A percentile compares a stretch with the other conserved stretches of the same genome.
These are phyloP conservation scores for Philonicus albiceps DNA, from an alignment of 2,888 invertebrate genomes.

Conservation along the genomic window DNA sequence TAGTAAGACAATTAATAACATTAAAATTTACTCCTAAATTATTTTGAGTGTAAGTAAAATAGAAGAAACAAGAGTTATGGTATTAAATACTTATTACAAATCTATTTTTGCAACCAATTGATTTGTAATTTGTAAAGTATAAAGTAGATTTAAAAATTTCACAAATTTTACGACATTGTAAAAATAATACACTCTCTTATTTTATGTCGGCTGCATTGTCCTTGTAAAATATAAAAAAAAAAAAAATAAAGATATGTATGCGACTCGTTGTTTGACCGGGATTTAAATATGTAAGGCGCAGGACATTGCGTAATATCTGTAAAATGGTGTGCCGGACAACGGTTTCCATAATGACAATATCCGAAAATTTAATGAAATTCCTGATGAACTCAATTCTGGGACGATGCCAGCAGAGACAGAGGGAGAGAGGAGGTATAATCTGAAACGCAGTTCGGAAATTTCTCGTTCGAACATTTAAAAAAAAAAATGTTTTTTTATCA, in stretches of 20 bases:
- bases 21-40: too few relatives aligned
- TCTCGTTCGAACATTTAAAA: background rate
- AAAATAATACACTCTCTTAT: too few relatives aligned
- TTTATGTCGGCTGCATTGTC: too few relatives aligned
- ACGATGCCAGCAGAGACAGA: background rate
- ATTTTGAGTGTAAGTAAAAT: too few relatives aligned
- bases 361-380: background rate
- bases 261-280: background rate
- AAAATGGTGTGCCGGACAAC: background rate
- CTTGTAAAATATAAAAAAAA: background rate
- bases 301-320: background rate
- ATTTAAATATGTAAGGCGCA: background rate
- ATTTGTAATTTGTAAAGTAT: too few relatives aligned
- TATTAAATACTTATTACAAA: too few relatives aligned
- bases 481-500: background rate
- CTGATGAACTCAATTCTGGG: background rate
- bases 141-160: too few relatives aligned
- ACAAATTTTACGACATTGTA: too few relatives aligned
- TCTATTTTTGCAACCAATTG: too few relatives aligned
- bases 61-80: too few relatives aligned
- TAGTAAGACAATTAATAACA: too few relatives aligned
- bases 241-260: background rate
- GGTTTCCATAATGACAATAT: background rate
- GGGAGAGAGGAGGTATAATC: background rate
- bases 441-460: background rate